Base-by-base conservation (phyloP, 1,140 invertebrate genomes). In the Ceratina australensis region DNA sequence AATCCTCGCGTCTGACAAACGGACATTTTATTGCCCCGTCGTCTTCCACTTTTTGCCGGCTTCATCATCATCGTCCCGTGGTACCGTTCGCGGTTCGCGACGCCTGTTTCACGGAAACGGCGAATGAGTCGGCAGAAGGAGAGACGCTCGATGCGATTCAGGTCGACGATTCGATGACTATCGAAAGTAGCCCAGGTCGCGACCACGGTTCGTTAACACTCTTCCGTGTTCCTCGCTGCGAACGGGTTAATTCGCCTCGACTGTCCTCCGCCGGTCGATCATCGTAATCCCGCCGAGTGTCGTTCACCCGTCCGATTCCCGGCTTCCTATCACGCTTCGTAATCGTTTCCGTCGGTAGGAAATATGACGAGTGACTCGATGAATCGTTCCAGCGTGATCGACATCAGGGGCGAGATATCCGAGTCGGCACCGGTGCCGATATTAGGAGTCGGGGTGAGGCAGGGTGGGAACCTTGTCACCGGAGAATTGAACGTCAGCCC, bases 401-500 rank as follows among this genome's bases (percentile, higher is more conserved):
- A 88, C 24, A 83, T 87, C 22, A 76, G 72, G 15, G 87, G 72
- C 4, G 87, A 87, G 60, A 88, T 89, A 22, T 77, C 76, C 20
- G 93, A 94, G 66, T 89, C 92, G 15, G 97, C 97, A 0, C 97
- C 97, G 0, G 95, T 96, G 82, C 97, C 97, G 0, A 94, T 96
- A 72, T 92, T 98, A 8, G 94, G 95, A 0, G 96, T 98, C 22
- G 95, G 95, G 15, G 97, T 98, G 0, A 94, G 96, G 65, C 97
- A 98, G 90, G 95, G 96, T 78, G 96, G 96, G 5, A 94, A 95
- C 86, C 90, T 96, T 79, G 95, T 98, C 8, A 96, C 96, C 16
- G 95, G 96, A 2, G 96, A 98, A 87, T 93, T 98, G 52, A 97
- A 97, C 82, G 97, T 98, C 0, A 97, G 96, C 77, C 97, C 97